Percentiles rank a stretch among this genome's conserved stretches.
These are phyloP conservation scores for Fistularia tabacaria DNA, from an alignment of 2,797 vertebrate genomes.

Conservation along the genomic window DNA sequence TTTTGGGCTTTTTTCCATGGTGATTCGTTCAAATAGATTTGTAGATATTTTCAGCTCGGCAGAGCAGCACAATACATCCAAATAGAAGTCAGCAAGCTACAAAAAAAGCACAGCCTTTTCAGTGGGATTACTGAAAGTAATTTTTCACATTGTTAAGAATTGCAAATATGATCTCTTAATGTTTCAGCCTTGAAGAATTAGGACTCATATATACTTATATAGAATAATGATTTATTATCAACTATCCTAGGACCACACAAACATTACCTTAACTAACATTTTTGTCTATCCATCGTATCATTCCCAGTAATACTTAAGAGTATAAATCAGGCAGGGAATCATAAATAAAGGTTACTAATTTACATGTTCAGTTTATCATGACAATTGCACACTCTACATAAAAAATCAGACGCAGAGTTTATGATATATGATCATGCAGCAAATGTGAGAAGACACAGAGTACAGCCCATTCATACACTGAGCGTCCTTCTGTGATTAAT, in stretches of 20 bases:
- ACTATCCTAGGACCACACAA: conserved; percentile 60
- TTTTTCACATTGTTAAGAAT: conserved; percentile 32
- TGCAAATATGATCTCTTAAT: conserved; percentile 34
- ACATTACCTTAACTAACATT: conserved; percentile 69
- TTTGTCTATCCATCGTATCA: conserved; percentile 75
- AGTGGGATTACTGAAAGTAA: conserved; percentile 32
- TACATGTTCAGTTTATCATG: conserved; percentile 83
- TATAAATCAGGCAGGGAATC: conserved; percentile 66
- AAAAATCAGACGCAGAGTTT: conserved; percentile 81
- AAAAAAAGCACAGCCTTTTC: conserved; percentile 32
- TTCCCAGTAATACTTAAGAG: conserved; percentile 76
- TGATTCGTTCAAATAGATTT: conserved; percentile 66
- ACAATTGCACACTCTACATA: conserved; percentile 81
- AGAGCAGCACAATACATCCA: conserved; percentile 30
- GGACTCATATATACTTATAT: conserved; percentile 1
- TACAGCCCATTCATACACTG: conserved; percentile 65
- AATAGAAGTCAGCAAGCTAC: conserved; percentile 46
- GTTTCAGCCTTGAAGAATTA: conserved; percentile 21
- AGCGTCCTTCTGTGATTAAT: conserved; percentile 68
- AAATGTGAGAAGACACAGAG: conserved; percentile 73
- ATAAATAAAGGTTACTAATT: conserved; percentile 83
- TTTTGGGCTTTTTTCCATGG: conserved; percentile 54
- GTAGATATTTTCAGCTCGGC: conserved; percentile 45
- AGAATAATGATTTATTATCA: conserved; percentile 75
- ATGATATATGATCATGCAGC: conserved; percentile 82